A percentile compares a stretch with the other conserved stretches of the same genome.
These are phyloP conservation scores for Phalacrocorax brasilianus DNA, from an alignment of 2,113 vertebrate genomes.

Conservation along the genomic window DNA sequence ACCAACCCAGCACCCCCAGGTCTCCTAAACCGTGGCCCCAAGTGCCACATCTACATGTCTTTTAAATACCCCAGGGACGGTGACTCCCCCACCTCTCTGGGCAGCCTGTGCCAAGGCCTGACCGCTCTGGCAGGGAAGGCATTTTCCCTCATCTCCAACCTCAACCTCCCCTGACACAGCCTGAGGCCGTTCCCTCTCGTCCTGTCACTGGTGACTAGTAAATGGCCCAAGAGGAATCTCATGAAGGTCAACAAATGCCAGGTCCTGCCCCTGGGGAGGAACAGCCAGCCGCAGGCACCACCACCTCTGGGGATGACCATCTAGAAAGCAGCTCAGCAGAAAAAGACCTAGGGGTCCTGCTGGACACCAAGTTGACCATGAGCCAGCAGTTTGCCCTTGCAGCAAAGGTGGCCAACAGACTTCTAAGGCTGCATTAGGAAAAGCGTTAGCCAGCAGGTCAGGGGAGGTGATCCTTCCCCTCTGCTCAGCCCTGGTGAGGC, in stretches of 20 bases:
- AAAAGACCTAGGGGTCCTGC: neutral
- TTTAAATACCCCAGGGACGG: too few relatives aligned
- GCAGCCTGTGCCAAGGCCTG: too few relatives aligned
- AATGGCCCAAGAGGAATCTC: neutral
- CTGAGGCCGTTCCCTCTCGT: too few relatives aligned
- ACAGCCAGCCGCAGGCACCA: neutral
- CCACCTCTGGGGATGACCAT: neutral
- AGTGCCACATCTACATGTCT: too few relatives aligned
- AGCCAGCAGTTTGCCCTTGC: neutral
- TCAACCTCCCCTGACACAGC: too few relatives aligned
- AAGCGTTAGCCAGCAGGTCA: neutral
- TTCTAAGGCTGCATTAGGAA: neutral
- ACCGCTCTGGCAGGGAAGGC: too few relatives aligned
- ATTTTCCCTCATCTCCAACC: too few relatives aligned
- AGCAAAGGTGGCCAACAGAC: neutral
- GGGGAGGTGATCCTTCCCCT: neutral
- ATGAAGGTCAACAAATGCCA: neutral
- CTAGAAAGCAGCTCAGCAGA: neutral
- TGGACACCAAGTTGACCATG: neutral
- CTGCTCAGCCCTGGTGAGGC: neutral
- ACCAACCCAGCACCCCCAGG: too few relatives aligned
- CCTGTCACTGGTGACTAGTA: too few relatives aligned
- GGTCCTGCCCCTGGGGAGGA: neutral
- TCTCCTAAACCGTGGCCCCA: too few relatives aligned
- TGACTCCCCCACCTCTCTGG: too few relatives aligned